Evolutionary conservation across 2,888 invertebrate genomes (phyloP).

Genomic region (Acleris emargana): DNA sequence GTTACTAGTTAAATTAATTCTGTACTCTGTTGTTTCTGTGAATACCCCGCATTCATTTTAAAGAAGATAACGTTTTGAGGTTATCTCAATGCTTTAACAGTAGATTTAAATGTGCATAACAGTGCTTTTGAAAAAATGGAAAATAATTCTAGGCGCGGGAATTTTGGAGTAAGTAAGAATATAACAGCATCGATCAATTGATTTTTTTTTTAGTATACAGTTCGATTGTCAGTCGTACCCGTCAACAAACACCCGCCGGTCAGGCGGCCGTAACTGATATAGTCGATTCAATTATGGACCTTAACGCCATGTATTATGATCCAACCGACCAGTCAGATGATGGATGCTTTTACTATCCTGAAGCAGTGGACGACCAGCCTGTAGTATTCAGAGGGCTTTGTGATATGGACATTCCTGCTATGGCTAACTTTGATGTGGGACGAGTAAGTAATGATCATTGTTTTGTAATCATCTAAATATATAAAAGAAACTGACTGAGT

Average conservation of each 20-base stretch:
- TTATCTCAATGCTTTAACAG: too few species aligned
- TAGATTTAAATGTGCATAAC: too few species aligned
- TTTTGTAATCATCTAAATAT: too few species aligned
- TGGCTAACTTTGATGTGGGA: slow-evolving; percentile 49
- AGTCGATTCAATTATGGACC: slow-evolving; percentile 49
- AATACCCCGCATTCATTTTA: too few species aligned
- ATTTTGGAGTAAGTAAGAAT: too few species aligned
- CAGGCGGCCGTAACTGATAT: slow-evolving; percentile 50
- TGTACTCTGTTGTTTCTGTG: too few species aligned
- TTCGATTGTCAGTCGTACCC: slow-evolving; percentile 67
- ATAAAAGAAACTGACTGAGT: too few species aligned
- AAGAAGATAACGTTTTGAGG: too few species aligned
- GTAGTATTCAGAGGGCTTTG: slow-evolving; percentile 59
- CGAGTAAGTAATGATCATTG: slow-evolving; percentile 49
- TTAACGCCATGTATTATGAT: slow-evolving; percentile 54
- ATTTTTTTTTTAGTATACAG: slow-evolving; percentile 60
- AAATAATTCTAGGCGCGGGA: too few species aligned
- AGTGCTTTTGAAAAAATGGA: too few species aligned
- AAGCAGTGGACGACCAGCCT: slow-evolving; percentile 43
- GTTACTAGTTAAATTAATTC: too few species aligned
- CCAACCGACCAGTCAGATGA: slow-evolving; percentile 49
- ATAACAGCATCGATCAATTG: too few species aligned
- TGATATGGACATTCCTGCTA: slow-evolving; percentile 51
- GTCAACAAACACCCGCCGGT: slow-evolving; percentile 45
- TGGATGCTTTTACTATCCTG: slow-evolving; percentile 61